Evolutionary conservation across 1,140 invertebrate species (phyloP).

Genomic region (Chironomus tepperi): DNA sequence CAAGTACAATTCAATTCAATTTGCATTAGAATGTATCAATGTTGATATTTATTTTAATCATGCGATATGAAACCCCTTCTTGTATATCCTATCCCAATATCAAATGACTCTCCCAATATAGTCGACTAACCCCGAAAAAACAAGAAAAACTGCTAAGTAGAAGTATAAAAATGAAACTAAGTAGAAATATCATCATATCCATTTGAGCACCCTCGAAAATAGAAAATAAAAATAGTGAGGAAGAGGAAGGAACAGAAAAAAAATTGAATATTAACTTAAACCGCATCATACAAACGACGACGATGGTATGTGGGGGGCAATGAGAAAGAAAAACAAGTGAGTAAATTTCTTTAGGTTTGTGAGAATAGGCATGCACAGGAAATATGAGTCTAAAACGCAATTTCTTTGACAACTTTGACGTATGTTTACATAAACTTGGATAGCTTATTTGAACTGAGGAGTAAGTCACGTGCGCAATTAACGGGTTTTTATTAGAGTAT

Average conservation of each 20-base stretch:
- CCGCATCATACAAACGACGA: not conserved
- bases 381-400: no score
- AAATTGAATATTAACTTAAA: constrained; percentile 15
- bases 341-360: not conserved
- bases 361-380: not conserved
- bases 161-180: not conserved
- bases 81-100: not conserved
- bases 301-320: no score
- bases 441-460: no score
- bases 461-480: no score
- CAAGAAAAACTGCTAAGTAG: not conserved
- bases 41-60: constrained; percentile 8
- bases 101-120: not conserved
- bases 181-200: constrained; percentile 13
- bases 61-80: constrained; percentile 2
- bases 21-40: constrained; percentile 14
- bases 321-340: not conserved
- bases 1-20: not conserved
- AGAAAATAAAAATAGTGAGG: not conserved
- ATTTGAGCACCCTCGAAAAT: not conserved
- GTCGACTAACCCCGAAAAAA: no score
- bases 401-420: no score
- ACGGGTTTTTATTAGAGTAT: no score
- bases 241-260: not conserved
- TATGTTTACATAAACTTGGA: no score